Conservation (phyloP, 1,140 invertebrate genomes). For the Phocides pigmalion region DNA sequence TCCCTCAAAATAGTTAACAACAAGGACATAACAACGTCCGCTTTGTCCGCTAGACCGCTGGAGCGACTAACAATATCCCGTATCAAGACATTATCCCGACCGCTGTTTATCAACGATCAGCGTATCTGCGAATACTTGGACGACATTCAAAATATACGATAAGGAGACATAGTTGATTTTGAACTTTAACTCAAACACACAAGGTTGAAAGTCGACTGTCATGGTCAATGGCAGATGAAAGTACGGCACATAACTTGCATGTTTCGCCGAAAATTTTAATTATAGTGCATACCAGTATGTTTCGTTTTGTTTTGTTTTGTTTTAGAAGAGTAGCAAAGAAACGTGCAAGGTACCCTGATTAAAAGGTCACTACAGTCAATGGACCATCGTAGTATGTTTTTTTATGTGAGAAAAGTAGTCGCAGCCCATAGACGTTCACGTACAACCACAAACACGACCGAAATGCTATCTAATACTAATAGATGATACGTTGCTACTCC, state of each 20-base stretch:
- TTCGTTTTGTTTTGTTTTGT: too few species aligned
- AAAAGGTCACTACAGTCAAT: too few species aligned
- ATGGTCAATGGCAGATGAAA: background rate
- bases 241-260: background rate
- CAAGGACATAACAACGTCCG: background rate
- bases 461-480: too few species aligned
- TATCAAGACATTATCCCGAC: background rate
- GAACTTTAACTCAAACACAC: background rate
- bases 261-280: background rate
- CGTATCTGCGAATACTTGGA: slow-evolving; percentile 6
- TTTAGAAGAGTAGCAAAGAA: too few species aligned
- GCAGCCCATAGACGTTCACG: too few species aligned
- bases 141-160: slow-evolving; percentile 6
- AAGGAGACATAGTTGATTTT: background rate
- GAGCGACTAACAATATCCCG: background rate
- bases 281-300: background rate
- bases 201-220: background rate
- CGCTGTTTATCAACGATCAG: slow-evolving; percentile 3
- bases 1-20: too few species aligned
- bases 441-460: too few species aligned
- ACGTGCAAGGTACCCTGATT: too few species aligned
- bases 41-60: background rate
- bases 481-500: too few species aligned
- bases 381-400: too few species aligned
- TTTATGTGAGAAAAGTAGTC: too few species aligned